Evolutionary conservation across 2,888 invertebrate genomes (phyloP).

Genomic region (Timandra comae): DNA sequence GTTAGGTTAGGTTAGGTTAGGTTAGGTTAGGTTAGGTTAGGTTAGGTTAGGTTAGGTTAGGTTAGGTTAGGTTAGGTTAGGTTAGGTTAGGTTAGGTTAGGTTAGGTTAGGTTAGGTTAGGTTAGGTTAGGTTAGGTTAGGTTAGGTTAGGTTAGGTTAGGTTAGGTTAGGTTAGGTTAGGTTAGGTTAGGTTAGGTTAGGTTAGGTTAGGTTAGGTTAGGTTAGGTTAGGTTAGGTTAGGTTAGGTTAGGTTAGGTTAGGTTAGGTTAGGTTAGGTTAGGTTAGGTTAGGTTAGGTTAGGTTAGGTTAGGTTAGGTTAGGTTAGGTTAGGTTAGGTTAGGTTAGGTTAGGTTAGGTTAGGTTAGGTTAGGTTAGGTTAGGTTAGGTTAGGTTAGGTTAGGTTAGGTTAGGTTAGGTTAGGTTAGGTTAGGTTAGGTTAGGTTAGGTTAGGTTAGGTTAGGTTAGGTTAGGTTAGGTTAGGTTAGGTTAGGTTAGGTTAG

Average conservation of each 20-base stretch:
- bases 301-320: background rate
- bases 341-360: background rate
- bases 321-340: background rate
- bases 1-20: background rate
- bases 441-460: background rate
- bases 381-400: background rate
- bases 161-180: background rate
- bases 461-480: background rate
- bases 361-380: background rate
- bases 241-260: background rate
- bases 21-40: background rate
- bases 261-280: background rate
- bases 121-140: background rate
- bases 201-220: background rate
- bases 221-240: background rate
- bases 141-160: background rate
- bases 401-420: background rate
- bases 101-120: background rate
- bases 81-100: background rate
- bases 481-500: background rate
- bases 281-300: background rate
- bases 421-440: background rate
- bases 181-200: background rate
- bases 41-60: background rate
- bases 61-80: background rate